Percentiles rank a stretch among this genome's conserved stretches.
phyloP scores from a whole-genome alignment of 2,797 vertebrate genomes.

The Rhinophrynus dorsalis region DNA sequence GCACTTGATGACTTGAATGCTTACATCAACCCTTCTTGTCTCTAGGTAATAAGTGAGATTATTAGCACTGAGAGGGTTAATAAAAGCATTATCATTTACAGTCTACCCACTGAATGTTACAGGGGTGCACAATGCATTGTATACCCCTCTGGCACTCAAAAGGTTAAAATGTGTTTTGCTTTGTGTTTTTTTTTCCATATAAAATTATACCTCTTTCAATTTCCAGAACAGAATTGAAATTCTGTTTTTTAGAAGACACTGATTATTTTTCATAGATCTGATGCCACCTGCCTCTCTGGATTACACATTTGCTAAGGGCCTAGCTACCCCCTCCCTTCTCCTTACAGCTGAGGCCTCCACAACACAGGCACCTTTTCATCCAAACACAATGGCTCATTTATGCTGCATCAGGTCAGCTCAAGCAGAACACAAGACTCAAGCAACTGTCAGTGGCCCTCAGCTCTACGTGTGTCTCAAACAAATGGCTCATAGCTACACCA shows the following conservation, averaged over 20 bases:
- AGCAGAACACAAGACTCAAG: slow-evolving; percentile 47
- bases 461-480: slow-evolving; percentile 55
- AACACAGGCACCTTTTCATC: slow-evolving; percentile 50
- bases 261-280: slow-evolving; percentile 32
- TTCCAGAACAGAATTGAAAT: too few relatives aligned
- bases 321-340: slow-evolving; percentile 20
- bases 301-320: slow-evolving; percentile 41
- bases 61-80: too few relatives aligned
- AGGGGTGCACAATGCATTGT: too few relatives aligned
- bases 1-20: too few relatives aligned
- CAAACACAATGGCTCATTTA: slow-evolving; percentile 42
- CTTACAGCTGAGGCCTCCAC: slow-evolving; percentile 40
- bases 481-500: slow-evolving; percentile 57
- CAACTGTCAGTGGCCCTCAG: slow-evolving; percentile 45
- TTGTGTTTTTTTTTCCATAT: too few relatives aligned
- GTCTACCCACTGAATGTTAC: too few relatives aligned
- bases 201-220: too few relatives aligned
- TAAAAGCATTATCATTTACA: too few relatives aligned
- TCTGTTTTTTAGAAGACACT: neutral
- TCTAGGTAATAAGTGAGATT: too few relatives aligned
- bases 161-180: too few relatives aligned
- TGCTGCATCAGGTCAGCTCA: slow-evolving; percentile 47
- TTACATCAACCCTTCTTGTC: too few relatives aligned
- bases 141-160: too few relatives aligned
- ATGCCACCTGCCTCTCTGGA: slow-evolving; percentile 47